Evolutionary conservation across 2,797 vertebrate genomes (phyloP).

Genomic region (Antennarius maculatus): DNA sequence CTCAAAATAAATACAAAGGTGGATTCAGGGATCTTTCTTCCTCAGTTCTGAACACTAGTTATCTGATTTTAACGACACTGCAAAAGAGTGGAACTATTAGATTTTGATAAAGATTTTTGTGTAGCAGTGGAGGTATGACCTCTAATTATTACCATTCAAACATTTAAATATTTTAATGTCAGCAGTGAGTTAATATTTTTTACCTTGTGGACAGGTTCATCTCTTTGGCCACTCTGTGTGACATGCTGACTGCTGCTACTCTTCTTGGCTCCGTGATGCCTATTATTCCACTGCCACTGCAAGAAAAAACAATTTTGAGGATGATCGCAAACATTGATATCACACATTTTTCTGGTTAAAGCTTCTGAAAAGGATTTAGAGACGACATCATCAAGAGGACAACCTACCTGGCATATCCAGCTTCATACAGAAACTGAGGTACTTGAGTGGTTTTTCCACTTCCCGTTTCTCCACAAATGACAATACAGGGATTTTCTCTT

Average conservation of each 20-base stretch:
- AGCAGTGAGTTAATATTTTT: slow-evolving; percentile 15
- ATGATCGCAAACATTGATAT: background rate
- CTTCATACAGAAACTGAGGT: slow-evolving; percentile 98
- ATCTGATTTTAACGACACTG: no score
- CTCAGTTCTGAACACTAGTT: no score
- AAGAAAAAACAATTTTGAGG: background rate
- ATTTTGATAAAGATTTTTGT: no score
- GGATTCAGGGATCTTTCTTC: no score
- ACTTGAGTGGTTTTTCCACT: slow-evolving; percentile 98
- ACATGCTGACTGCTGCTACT: slow-evolving; percentile 95
- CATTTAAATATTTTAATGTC: no score
- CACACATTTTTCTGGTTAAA: background rate
- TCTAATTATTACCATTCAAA: no score
- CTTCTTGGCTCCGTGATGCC: slow-evolving; percentile 95
- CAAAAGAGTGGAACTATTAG: no score
- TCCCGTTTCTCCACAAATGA: slow-evolving; percentile 95
- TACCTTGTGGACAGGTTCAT: slow-evolving; percentile 93
- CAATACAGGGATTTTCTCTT: slow-evolving; percentile 84
- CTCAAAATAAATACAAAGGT: no score
- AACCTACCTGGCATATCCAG: slow-evolving; percentile 90
- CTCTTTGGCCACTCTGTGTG: slow-evolving; percentile 92
- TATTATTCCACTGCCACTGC: slow-evolving; percentile 82
- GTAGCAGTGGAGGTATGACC: no score
- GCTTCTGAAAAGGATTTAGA: background rate
- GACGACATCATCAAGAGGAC: accelerated